phyloP scores from a whole-genome alignment of 2,797 vertebrate genomes.

The Labroides dimidiatus region DNA sequence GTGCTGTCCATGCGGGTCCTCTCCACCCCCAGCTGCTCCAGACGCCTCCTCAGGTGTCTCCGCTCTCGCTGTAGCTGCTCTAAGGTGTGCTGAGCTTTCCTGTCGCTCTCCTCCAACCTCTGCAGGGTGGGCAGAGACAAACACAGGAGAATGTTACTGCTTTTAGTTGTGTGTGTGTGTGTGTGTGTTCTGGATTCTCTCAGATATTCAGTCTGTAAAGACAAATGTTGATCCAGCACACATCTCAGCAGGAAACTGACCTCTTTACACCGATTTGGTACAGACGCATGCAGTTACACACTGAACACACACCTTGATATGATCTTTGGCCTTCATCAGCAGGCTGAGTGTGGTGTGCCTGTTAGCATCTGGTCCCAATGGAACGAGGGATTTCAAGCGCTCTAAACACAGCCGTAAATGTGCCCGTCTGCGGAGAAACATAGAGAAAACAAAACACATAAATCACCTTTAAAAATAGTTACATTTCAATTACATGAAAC shows the following conservation, averaged over 20 bases:
- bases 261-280: constrained; percentile 7
- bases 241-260: constrained; percentile 15
- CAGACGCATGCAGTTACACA: background rate
- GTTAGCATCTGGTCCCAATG: constrained; percentile 89
- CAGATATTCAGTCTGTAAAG: constrained; percentile 10
- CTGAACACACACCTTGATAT: constrained; percentile 87
- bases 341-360: constrained; percentile 94
- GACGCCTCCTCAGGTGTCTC: constrained; percentile 92
- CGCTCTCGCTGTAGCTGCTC: constrained; percentile 95
- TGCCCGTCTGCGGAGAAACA: constrained; percentile 85
- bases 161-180: too few species aligned
- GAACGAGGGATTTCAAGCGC: constrained; percentile 93
- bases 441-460: background rate
- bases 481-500: too few species aligned
- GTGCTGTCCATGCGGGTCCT: constrained; percentile 92
- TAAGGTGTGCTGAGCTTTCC: constrained; percentile 90
- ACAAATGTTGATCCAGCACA: constrained; percentile 1
- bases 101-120: constrained; percentile 94
- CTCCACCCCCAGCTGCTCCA: constrained; percentile 94
- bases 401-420: constrained; percentile 93
- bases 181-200: background rate
- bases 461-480: background rate
- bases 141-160: background rate
- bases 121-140: constrained; percentile 53
- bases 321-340: constrained; percentile 92